phyloP scores from a whole-genome alignment of 2,888 invertebrate genomes.

The Pilophorus perplexus region DNA sequence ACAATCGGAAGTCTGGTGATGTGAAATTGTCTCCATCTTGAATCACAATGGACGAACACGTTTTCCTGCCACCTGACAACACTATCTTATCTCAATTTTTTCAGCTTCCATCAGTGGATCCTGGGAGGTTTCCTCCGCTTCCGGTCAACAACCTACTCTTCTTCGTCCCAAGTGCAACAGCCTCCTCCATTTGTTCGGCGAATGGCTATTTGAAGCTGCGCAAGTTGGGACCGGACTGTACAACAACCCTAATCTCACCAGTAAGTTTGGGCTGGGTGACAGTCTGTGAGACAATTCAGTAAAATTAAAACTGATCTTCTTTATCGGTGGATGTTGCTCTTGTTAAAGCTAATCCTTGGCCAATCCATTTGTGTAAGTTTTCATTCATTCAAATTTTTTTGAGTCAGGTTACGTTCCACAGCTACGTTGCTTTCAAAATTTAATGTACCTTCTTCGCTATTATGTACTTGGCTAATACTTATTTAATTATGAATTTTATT shows the following conservation, averaged over 20 bases:
- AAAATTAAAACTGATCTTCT: not conserved
- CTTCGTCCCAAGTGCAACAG: constrained; percentile 90
- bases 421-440: no score
- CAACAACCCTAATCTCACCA: constrained; percentile 39
- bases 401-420: no score
- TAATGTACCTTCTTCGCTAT: no score
- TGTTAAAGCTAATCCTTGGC: constrained; percentile 43
- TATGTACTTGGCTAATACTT: no score
- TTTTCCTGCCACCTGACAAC: not conserved
- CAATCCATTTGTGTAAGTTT: constrained; percentile 44
- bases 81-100: constrained; percentile 31
- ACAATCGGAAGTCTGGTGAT: no score
- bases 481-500: no score
- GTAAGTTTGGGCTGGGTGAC: constrained; percentile 38
- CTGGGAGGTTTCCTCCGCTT: constrained; percentile 59
- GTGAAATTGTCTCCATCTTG: no score
- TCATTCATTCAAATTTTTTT: not conserved
- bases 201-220: constrained; percentile 95
- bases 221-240: constrained; percentile 73
- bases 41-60: not conserved
- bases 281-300: not conserved
- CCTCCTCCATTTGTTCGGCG: constrained; percentile 90
- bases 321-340: no score
- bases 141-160: constrained; percentile 60
- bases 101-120: constrained; percentile 55